Conservation (phyloP, 2,113 vertebrate genomes). For the Turnix velox region DNA sequence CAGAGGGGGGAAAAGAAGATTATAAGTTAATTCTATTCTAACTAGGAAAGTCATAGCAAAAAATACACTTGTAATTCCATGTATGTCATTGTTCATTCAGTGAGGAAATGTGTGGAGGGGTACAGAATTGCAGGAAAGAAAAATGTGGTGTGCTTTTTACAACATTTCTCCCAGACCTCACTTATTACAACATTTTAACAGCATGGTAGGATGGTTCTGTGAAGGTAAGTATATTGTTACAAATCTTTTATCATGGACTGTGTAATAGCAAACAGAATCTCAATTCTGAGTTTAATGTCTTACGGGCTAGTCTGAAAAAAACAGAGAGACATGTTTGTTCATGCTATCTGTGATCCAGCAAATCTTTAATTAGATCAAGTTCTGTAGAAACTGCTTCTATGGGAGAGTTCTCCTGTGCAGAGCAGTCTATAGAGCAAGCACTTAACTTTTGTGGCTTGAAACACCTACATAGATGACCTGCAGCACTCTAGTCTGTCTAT, state of each 20-base stretch:
- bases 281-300: not conserved
- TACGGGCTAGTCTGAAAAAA: not conserved
- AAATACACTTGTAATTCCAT: not conserved
- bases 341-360: not conserved
- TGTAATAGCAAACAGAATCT: not conserved
- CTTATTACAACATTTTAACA: not conserved
- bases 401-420: not conserved
- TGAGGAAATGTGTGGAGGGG: not conserved
- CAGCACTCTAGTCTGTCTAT: not conserved
- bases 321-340: not conserved
- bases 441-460: not conserved
- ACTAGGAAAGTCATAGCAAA: not conserved
- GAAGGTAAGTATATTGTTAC: not conserved
- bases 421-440: not conserved
- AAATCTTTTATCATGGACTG: not conserved
- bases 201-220: not conserved
- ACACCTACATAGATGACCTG: not conserved
- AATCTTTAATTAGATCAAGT: slow-evolving; percentile 28
- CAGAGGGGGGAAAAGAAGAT: not conserved
- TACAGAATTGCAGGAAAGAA: not conserved
- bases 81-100: not conserved
- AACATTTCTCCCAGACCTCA: not conserved
- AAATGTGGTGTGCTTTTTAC: not conserved
- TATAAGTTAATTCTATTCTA: not conserved
- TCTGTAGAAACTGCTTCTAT: not conserved